Conservation (phyloP, 2,797 vertebrate genomes). For the Eremophila alpestris region DNA sequence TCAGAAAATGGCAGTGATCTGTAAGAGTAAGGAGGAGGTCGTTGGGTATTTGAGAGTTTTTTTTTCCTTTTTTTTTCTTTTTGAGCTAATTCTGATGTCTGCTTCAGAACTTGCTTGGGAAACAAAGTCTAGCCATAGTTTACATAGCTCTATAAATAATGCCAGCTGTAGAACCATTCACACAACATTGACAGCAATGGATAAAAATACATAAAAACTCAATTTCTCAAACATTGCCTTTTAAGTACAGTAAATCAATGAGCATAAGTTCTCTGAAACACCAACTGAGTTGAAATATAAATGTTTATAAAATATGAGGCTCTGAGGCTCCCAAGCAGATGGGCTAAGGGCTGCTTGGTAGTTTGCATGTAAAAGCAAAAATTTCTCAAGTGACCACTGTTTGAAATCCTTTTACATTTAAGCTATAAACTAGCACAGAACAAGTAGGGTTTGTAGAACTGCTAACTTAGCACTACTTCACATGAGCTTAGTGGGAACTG, state of each 20-base stretch:
- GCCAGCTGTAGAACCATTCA: conserved; percentile 26
- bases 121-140: not conserved
- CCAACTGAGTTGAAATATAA: not conserved
- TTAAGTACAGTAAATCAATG: conserved; percentile 55
- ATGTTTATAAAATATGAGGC: conserved; percentile 22
- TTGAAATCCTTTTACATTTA: not conserved
- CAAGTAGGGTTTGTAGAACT: not conserved
- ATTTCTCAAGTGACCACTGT: not conserved
- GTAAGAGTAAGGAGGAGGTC: not conserved
- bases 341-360: not conserved
- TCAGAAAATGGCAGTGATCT: not conserved
- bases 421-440: not conserved
- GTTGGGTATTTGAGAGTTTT: accelerated
- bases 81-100: not conserved
- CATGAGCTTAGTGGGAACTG: not conserved
- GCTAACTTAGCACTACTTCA: not conserved
- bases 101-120: not conserved
- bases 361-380: not conserved
- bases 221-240: conserved; percentile 56
- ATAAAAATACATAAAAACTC: conserved; percentile 48
- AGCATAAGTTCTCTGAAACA: not conserved
- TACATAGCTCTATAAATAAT: conserved; percentile 49
- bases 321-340: not conserved
- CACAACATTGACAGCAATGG: not conserved
- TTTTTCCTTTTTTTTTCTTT: not conserved